A percentile compares a stretch with the other conserved stretches of the same genome.
Conservation (phyloP, 2,113 vertebrate genomes). For the Sterna hirundo region DNA sequence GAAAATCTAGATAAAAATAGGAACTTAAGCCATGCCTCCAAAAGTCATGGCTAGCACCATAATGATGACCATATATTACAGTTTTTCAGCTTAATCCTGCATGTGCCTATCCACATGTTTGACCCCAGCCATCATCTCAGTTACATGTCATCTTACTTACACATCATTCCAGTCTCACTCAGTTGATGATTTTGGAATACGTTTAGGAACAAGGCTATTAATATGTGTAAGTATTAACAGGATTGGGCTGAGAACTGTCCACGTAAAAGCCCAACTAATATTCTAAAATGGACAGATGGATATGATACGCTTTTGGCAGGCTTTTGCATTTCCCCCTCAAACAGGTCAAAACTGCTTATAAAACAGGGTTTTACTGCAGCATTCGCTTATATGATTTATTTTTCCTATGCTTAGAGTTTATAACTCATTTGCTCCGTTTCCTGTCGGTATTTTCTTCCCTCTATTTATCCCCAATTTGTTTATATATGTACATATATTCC, state of each 20-base stretch:
- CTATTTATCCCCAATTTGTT: neutral
- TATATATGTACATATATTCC: neutral
- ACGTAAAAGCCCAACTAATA: neutral
- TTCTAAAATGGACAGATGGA: constrained; percentile 35
- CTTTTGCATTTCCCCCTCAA: neutral
- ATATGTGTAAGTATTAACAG: neutral
- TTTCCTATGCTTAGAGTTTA: neutral
- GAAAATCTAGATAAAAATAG: neutral
- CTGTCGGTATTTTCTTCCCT: neutral
- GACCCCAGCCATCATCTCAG: neutral
- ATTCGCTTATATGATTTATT: constrained; percentile 13
- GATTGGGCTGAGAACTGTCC: neutral
- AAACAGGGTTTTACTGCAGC: constrained; percentile 6
- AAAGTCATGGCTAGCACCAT: neutral
- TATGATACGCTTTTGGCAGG: constrained; percentile 26
- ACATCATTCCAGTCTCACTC: neutral
- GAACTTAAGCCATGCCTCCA: neutral
- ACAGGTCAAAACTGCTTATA: constrained; percentile 44
- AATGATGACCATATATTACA: neutral
- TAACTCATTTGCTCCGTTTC: constrained; percentile 9
- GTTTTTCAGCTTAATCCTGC: neutral
- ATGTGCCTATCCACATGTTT: neutral
- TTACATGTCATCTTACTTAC: neutral
- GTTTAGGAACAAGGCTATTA: neutral
- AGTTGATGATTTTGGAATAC: neutral